These are phyloP conservation scores for Luperina testacea DNA, from an alignment of 2,888 invertebrate species.

Conservation along the genomic window DNA sequence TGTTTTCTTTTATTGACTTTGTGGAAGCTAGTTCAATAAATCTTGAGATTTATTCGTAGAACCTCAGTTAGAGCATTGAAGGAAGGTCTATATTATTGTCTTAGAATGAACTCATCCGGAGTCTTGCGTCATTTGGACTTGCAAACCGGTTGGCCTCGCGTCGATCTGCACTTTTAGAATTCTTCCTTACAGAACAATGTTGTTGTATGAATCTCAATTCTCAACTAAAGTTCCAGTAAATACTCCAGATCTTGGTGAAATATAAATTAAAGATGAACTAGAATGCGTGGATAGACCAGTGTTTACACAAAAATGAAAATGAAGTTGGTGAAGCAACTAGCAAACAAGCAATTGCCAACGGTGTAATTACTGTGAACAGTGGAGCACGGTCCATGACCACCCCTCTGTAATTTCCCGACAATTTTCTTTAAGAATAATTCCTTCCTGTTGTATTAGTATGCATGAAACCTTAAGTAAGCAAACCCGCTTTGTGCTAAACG, in stretches of 20 bases:
- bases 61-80: slow-evolving; percentile 21
- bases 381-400: slow-evolving; percentile 70
- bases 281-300: slow-evolving; percentile 1
- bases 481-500: slow-evolving; percentile 51
- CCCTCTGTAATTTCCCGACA: slow-evolving; percentile 72
- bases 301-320: slow-evolving; percentile 14
- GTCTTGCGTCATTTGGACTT: slow-evolving; percentile 77
- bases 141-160: slow-evolving; percentile 75
- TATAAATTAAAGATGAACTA: not conserved
- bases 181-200: slow-evolving; percentile 59
- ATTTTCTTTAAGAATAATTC: slow-evolving; percentile 66
- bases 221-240: not conserved
- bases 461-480: slow-evolving; percentile 52
- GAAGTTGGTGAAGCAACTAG: slow-evolving; percentile 7
- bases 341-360: slow-evolving; percentile 1
- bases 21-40: not conserved
- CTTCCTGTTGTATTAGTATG: slow-evolving; percentile 53
- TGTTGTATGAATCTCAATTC: slow-evolving; percentile 3
- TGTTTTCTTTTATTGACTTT: not conserved
- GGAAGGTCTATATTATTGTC: slow-evolving; percentile 67
- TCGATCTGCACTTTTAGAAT: slow-evolving; percentile 66
- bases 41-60: slow-evolving; percentile 6
- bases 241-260: not conserved
- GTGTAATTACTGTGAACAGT: slow-evolving; percentile 47
- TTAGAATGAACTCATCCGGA: slow-evolving; percentile 80